These are phyloP conservation scores for Leucophenga maculata DNA, from an alignment of 2,888 invertebrate species.

Conservation along the genomic window DNA sequence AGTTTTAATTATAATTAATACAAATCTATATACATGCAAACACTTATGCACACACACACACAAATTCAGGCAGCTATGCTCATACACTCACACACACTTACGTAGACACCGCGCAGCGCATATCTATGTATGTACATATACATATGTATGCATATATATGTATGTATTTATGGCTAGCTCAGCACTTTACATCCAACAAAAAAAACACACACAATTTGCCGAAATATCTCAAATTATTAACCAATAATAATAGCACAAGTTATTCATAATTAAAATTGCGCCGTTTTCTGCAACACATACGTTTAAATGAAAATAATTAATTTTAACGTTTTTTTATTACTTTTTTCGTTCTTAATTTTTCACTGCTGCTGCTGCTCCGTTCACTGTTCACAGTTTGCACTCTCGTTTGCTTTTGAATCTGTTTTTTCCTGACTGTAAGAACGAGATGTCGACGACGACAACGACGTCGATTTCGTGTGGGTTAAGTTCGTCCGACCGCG, in stretches of 20 bases:
- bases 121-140: slow-evolving; percentile 7
- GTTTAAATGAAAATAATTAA: background rate
- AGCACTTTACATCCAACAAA: background rate
- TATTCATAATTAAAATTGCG: slow-evolving; percentile 10
- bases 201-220: slow-evolving; percentile 6
- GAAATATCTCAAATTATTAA: background rate
- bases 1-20: slow-evolving; percentile 57
- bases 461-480: background rate
- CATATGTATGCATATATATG: background rate
- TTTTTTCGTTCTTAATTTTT: background rate
- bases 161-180: slow-evolving; percentile 1
- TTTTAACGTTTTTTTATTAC: background rate
- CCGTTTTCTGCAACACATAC: too few relatives aligned
- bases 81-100: background rate
- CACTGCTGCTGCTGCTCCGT: background rate
- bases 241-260: slow-evolving; percentile 1
- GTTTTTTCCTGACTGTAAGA: background rate
- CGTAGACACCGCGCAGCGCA: too few relatives aligned
- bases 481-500: background rate
- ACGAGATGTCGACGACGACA: background rate
- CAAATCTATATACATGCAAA: slow-evolving; percentile 41
- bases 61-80: background rate
- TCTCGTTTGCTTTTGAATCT: slow-evolving; percentile 1
- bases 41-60: slow-evolving; percentile 26
- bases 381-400: background rate